phyloP scores from a whole-genome alignment of 2,888 invertebrate species.

The Xanthia togata region DNA sequence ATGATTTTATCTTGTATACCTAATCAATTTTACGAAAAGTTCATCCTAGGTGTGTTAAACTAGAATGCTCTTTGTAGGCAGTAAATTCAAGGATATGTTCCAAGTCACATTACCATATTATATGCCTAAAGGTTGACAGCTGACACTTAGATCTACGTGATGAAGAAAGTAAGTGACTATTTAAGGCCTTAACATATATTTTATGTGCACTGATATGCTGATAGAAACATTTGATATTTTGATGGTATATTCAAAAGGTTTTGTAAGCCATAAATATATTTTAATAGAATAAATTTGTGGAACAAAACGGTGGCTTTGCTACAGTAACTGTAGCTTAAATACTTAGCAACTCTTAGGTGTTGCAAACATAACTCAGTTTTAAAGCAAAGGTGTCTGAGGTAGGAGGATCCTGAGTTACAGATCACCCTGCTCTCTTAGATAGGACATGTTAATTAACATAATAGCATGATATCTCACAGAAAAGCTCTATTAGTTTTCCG shows the following conservation, averaged over 20 bases:
- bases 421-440: no score
- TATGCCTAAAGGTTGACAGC: constrained; percentile 65
- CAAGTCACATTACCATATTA: constrained; percentile 61
- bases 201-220: constrained; percentile 33
- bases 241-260: background rate
- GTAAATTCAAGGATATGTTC: constrained; percentile 65
- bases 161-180: constrained; percentile 67
- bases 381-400: background rate
- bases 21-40: no score
- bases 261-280: no score
- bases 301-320: background rate
- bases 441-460: no score
- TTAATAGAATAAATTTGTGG: background rate
- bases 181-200: constrained; percentile 49
- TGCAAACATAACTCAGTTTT: background rate
- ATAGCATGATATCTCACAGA: background rate
- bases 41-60: background rate
- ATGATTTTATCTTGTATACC: background rate
- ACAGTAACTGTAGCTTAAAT: no score
- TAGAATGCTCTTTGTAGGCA: no score
- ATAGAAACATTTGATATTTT: background rate
- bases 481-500: background rate
- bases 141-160: constrained; percentile 63
- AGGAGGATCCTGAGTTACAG: no score
- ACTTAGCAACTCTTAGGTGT: background rate